Conservation (phyloP, 1,140 invertebrate genomes). For the Ceratoteleas bidentatus region DNA sequence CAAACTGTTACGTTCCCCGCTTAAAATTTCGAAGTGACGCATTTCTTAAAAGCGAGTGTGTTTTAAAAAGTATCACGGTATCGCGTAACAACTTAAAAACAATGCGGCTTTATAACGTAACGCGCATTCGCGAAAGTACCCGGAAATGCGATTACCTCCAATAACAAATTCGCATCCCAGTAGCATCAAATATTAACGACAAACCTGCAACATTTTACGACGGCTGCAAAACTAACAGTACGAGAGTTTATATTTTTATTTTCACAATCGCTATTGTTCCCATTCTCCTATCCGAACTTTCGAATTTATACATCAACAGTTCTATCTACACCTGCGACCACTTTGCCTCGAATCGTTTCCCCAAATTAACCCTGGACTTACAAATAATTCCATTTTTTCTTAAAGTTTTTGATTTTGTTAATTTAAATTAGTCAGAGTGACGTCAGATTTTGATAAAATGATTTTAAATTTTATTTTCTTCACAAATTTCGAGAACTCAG, state of each 20-base stretch:
- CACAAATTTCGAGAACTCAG: too few relatives aligned
- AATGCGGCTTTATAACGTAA: conserved; percentile 2
- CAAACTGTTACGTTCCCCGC: background rate
- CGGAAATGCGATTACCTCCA: background rate
- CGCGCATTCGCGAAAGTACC: background rate
- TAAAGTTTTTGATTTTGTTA: too few relatives aligned
- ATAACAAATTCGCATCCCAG: background rate
- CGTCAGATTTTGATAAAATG: too few relatives aligned
- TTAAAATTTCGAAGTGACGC: conserved; percentile 1
- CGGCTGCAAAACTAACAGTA: background rate
- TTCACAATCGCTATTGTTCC: background rate
- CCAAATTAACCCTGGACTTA: background rate
- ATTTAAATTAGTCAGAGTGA: too few relatives aligned
- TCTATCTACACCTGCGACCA: background rate
- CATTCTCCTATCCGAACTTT: background rate
- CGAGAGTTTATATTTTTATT: background rate
- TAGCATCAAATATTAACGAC: conserved; percentile 8
- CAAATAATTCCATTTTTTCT: too few relatives aligned
- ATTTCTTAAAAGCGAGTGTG: background rate
- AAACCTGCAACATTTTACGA: background rate
- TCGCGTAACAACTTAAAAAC: conserved; percentile 8
- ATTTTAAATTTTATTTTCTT: too few relatives aligned
- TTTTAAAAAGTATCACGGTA: conserved; percentile 2
- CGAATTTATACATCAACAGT: background rate
- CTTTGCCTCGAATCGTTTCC: background rate